Base-by-base conservation (phyloP, 1,140 invertebrate genomes). In the Lithobius niger region DNA sequence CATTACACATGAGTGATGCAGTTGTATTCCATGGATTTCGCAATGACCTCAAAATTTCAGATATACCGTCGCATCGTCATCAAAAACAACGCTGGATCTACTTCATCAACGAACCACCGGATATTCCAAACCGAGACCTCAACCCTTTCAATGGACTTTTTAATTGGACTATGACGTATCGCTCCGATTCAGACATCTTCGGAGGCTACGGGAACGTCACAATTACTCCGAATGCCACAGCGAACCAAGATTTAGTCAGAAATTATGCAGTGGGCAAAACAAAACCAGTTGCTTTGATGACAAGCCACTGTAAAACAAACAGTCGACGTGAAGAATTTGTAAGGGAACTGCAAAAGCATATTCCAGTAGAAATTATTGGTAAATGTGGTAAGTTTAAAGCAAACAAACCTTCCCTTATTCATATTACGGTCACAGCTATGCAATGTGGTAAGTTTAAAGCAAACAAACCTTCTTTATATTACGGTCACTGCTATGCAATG, bases 181-280 rank as follows among this genome's bases (percentile, higher is more conserved):
- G 94, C 40, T 79, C 83, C 13, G 94, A 97, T 67, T 95, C 90
- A 22, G 92, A 95, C 62, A 82, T 98, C 58, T 91, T 97, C 1
- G 84, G 93, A 1, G 94, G 94, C 0, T 98, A 97, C 66, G 93
- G 95, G 67, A 82, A 86, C 62, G 97, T 89, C 86, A 82, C 86
- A 26, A 90, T 91, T 68, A 88, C 84, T 62, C 80, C 92, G 66
- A 66, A 77, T 0, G 72, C 77, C 27, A 71, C 87, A 16, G 82
- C 75, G 3, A 64, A 70, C 61, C 79, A 79, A 59, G 56, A 78
- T 21, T 76, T 79, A 45, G 27, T 13, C 3, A 25, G 4, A 26
- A 26, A 54, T 43, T 54, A 24, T 19, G 52, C 31, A 4, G 4
- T 16, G 27, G 16, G 21, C 16, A 54, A 54, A 43, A 54, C 31